A percentile compares a stretch with the other conserved stretches of the same genome.
Evolutionary conservation across 2,888 invertebrate species (phyloP).

Genomic region (Rapana venosa): DNA sequence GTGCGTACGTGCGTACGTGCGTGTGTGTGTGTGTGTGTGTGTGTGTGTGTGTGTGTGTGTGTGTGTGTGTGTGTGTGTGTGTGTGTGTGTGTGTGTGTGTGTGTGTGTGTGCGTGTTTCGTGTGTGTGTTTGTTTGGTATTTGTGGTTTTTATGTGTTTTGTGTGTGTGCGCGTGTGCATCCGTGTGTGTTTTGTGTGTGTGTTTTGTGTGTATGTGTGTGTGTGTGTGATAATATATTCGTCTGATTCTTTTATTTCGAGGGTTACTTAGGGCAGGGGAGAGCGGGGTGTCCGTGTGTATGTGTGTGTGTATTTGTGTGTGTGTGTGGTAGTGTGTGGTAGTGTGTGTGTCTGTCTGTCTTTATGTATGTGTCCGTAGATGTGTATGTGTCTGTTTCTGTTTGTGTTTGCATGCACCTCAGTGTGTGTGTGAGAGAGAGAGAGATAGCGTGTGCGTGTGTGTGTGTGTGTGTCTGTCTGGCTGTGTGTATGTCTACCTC

Average conservation of each 20-base stretch:
- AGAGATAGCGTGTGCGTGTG: too few species aligned
- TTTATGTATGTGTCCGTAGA: not conserved
- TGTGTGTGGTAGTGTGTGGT: constrained; percentile 16
- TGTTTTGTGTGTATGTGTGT: not conserved
- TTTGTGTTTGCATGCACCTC: too few species aligned
- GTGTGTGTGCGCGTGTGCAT: not conserved
- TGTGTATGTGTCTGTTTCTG: not conserved
- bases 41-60: not conserved
- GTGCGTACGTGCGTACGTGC: not conserved
- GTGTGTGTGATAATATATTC: not conserved
- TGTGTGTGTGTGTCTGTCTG: too few species aligned
- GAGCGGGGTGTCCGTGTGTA: not conserved
- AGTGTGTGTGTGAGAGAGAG: too few species aligned
- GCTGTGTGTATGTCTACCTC: too few species aligned
- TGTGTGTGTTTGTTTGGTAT: too few species aligned
- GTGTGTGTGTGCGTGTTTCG: too few species aligned
- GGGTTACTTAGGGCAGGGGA: too few species aligned
- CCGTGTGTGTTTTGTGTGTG: not conserved
- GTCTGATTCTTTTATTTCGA: too few species aligned
- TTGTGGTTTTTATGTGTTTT: not conserved
- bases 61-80: constrained; percentile 4
- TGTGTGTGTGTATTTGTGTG: constrained; percentile 19
- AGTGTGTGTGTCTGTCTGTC: constrained; percentile 10
- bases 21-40: constrained; percentile 13
- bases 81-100: too few species aligned